Base-by-base conservation (phyloP, 1,140 invertebrate species). In the Littorina saxatilis region DNA sequence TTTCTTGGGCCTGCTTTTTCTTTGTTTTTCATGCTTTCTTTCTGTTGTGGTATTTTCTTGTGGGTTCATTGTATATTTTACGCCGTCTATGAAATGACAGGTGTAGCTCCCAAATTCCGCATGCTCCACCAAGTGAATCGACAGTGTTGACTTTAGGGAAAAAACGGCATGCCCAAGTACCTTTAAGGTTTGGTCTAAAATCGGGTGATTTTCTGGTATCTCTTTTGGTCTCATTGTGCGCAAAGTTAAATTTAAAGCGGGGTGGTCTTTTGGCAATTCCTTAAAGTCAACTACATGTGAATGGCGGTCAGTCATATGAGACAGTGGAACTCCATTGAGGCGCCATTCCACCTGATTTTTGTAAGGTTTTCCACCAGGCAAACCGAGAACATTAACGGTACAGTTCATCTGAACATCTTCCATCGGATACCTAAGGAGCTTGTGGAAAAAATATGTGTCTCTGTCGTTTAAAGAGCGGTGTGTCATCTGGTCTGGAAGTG, bases 371-470 rank as follows among this genome's bases (percentile, higher is more conserved):
- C 76, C 55, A 15, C 39, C 39, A 35, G 76, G 55, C 20, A 78
- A 63, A 27, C 76, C 52, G 9, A 43, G 13, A 23, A 78, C 4
- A 13, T 37, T 32, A 20, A 29, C 17, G n/a, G 55, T 29, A 39
- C 76, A 78, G 15, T 78, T 66, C 52, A 78, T 63, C 27, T 63
- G 4, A 27, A 55, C 76, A 58, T 78, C 76, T 32, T 78, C 76
- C 76, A 78, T 78, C 2, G 76, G 76, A 23, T 66, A 78, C 35
- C 76, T 52, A 4, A 63, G n/a, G 1, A 78, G 15, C 76, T 78
- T 55, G 13, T 43, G 2, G 1, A 66, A 11, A 23, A 5, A 0
- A n/a, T n/a, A n/a, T n/a, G n/a, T n/a, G n/a, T n/a, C n/a, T n/a
- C n/a, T n/a, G n/a, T n/a, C n/a, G n/a, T n/a, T n/a, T n/a, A n/a